These are phyloP conservation scores for Acropora yongei DNA, from an alignment of 64 coral and sea anemone species.

Conservation along the genomic window DNA sequence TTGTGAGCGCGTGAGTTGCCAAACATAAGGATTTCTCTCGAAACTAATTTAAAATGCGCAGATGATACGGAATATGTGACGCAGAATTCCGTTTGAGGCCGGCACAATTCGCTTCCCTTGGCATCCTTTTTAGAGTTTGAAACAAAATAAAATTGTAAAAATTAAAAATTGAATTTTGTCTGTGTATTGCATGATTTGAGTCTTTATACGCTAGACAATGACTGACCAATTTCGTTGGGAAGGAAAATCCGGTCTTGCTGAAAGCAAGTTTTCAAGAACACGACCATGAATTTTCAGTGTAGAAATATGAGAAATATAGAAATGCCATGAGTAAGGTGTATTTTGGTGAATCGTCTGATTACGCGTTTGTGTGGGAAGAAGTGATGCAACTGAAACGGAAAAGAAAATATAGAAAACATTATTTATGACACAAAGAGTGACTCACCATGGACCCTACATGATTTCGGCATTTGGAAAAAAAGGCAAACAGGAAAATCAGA, in stretches of 20 bases:
- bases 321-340: neutral
- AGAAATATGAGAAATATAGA: neutral
- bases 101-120: neutral
- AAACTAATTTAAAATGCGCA: slow-evolving; percentile 4
- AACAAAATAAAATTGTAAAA: neutral
- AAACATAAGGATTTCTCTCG: no score
- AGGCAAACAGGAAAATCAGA: neutral
- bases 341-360: neutral
- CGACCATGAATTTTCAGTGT: neutral
- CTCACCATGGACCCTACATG: neutral
- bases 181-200: neutral
- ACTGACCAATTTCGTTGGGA: neutral
- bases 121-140: neutral
- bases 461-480: neutral
- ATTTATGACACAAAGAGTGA: neutral
- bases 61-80: neutral
- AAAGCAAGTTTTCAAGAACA: neutral
- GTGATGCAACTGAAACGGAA: neutral
- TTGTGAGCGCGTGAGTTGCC: slow-evolving; percentile 10
- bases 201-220: no score
- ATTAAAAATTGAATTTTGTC: neutral
- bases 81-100: slow-evolving; percentile 22
- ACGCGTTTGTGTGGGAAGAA: neutral
- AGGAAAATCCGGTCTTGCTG: neutral
- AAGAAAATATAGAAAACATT: neutral